These are phyloP conservation scores for Dicranocentrus wangi DNA, from an alignment of 2,888 invertebrate species.

Conservation along the genomic window DNA sequence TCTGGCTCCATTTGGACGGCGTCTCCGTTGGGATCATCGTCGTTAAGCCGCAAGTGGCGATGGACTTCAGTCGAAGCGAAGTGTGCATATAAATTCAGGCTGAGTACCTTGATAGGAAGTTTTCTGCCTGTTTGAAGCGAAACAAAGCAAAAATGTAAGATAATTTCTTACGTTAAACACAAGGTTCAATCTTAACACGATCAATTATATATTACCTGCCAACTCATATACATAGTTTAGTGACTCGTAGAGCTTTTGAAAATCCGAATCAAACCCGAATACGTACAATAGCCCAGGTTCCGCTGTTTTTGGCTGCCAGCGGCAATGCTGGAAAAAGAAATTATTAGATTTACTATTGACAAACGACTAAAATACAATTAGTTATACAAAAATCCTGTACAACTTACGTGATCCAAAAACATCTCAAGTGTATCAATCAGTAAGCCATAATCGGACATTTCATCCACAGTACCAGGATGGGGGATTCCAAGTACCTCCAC, in stretches of 20 bases:
- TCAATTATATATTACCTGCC: background rate
- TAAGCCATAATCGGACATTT: background rate
- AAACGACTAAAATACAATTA: background rate
- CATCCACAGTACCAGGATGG: background rate
- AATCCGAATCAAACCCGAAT: conserved; percentile 27
- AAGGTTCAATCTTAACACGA: background rate
- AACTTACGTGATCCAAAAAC: conserved; percentile 15
- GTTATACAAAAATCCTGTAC: background rate
- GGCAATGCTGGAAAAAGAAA: background rate
- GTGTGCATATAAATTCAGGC: conserved; percentile 1
- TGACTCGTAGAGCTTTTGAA: background rate
- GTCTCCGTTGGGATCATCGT: background rate
- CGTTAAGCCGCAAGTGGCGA: background rate
- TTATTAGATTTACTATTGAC: no score
- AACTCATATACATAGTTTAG: background rate
- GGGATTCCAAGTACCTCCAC: conserved; percentile 26
- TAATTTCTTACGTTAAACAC: background rate
- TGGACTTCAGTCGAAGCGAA: conserved; percentile 19
- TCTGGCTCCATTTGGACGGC: background rate
- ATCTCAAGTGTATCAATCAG: background rate
- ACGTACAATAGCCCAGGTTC: conserved; percentile 1
- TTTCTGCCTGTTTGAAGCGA: background rate
- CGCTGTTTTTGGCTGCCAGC: background rate
- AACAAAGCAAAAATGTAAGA: conserved; percentile 1
- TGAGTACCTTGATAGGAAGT: conserved; percentile 16